Base-by-base conservation (phyloP, 1,140 invertebrate genomes). In the Protaetia brevitarsis region DNA sequence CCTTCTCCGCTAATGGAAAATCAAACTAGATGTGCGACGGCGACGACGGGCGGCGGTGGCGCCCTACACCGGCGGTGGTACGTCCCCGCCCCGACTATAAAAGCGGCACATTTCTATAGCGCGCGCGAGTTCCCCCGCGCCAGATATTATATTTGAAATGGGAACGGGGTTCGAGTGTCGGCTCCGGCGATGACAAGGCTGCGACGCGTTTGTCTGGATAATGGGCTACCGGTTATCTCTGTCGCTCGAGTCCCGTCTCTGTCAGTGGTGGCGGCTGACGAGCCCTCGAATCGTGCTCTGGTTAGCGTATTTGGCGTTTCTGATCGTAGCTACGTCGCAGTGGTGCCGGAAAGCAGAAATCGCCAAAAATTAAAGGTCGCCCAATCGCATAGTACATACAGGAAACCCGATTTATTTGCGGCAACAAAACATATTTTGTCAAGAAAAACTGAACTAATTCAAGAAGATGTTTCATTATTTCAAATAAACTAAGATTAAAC, bases 171-270 rank as follows among this genome's bases (percentile, higher is more conserved):
- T 69, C 65, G 56, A 61, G 65, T 58, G 65, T 29, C 65, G 62
- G 68, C 58, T 65, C 58, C 56, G 59, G 63, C 68, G 68, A 69
- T 69, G 68, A 69, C 68, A 69, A 67, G 68, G 66, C 68, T 66
- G 68, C 68, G 65, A 60, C 62, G 65, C 68, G 65, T 67, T 67
- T 69, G 65, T 67, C 65, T 69, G 65, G 65, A 66, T 64, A 69
- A 69, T 69, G 45, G 68, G 68, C 61, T 67, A 63, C 67, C 62
- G 62, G 65, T 19, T 51, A 51, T 51, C 68, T 61, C 66, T 60
- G 57, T 60, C 61, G 28, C 45, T 66, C 56, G 41, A 26, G 19
- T 2, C 29, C 68, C 51, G 34, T 68, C 68, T 41, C 26, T 64
- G 61, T 63, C 66, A 13, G 26, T 34, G 16, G 63, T 37, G 29